A percentile compares a stretch with the other conserved stretches of the same genome.
Evolutionary conservation across 1,140 invertebrate genomes (phyloP).

Genomic region (Apis florea): DNA sequence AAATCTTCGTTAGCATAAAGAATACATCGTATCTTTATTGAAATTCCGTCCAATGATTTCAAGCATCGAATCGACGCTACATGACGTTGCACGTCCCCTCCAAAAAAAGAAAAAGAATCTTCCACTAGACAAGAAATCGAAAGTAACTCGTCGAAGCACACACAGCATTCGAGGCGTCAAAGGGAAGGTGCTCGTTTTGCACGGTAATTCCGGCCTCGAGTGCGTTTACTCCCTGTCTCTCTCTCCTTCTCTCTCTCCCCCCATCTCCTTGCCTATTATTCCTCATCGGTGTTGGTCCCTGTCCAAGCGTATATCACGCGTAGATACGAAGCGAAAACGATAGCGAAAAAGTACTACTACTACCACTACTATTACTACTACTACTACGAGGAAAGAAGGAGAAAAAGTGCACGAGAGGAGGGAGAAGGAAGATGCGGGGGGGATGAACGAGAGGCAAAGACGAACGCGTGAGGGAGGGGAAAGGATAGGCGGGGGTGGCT

Average conservation of each 20-base stretch:
- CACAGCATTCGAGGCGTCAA: constrained; percentile 68
- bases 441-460: constrained; percentile 28
- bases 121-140: constrained; percentile 63
- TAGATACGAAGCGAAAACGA: constrained; percentile 52
- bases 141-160: constrained; percentile 65
- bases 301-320: constrained; percentile 24
- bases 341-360: constrained; percentile 38
- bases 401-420: constrained; percentile 31
- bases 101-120: constrained; percentile 54
- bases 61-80: not conserved
- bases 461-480: constrained; percentile 6
- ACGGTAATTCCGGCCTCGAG: constrained; percentile 66
- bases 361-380: too few relatives aligned
- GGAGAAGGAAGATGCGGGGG: constrained; percentile 7
- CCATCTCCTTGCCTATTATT: constrained; percentile 61
- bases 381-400: constrained; percentile 33
- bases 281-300: constrained; percentile 60
- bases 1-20: too few relatives aligned
- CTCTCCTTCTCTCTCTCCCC: not conserved
- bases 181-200: constrained; percentile 58
- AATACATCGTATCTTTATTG: too few relatives aligned
- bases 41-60: too few relatives aligned
- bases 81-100: constrained; percentile 46
- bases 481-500: constrained; percentile 46
- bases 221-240: constrained; percentile 57